A percentile compares a stretch with the other conserved stretches of the same genome.
phyloP scores from a whole-genome alignment of 2,113 vertebrate species.

The Aleadryas rufinucha region DNA sequence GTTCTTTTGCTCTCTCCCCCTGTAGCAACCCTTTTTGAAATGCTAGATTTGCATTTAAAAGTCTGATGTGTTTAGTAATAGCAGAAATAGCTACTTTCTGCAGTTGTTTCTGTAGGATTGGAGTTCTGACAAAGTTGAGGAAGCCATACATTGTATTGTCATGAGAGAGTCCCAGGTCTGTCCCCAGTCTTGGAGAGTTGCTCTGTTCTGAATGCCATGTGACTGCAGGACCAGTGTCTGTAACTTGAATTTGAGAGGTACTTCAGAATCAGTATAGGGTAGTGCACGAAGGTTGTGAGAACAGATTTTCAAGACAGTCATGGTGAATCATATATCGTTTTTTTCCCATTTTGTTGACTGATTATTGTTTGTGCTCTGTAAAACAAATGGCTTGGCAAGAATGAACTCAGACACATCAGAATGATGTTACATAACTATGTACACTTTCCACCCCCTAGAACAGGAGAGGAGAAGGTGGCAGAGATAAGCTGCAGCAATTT shows the following conservation, averaged over 20 bases:
- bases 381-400: background rate
- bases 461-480: background rate
- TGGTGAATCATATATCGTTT: background rate
- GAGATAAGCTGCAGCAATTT: background rate
- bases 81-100: background rate
- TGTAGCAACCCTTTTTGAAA: background rate
- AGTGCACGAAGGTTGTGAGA: background rate
- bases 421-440: background rate
- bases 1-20: background rate
- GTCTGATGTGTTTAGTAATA: background rate
- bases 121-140: background rate
- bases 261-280: background rate
- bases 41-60: background rate
- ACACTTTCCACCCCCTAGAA: background rate
- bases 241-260: background rate
- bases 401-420: background rate
- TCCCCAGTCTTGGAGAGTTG: background rate
- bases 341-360: background rate
- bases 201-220: background rate
- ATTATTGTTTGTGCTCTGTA: background rate
- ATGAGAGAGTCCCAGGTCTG: background rate
- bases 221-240: background rate
- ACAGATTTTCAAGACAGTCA: background rate
- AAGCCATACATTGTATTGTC: background rate
- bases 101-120: background rate